phyloP scores from a whole-genome alignment of 30 jellyfish, hydroid and myxozoan species.

The Aurelia sp. region DNA sequence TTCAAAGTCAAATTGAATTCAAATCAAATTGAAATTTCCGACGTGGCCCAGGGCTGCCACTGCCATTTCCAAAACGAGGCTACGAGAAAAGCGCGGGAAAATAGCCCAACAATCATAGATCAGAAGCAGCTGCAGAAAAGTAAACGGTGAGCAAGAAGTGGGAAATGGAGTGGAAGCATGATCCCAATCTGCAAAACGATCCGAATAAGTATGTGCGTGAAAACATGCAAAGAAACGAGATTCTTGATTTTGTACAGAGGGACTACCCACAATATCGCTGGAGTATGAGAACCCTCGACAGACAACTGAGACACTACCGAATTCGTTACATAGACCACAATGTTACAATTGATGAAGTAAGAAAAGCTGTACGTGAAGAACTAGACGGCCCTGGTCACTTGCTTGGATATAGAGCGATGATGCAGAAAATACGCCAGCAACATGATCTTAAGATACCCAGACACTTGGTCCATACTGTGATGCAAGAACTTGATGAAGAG shows the following conservation, averaged over 20 bases:
- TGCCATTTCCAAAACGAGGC: no score
- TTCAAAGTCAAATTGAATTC: no score
- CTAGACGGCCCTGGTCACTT: slow-evolving; percentile 38
- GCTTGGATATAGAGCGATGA: slow-evolving; percentile 51
- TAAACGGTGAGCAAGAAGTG: no score
- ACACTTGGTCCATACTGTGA: slow-evolving; percentile 35
- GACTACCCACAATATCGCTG: slow-evolving; percentile 40
- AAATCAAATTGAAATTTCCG: no score
- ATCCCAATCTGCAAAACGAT: slow-evolving; percentile 2
- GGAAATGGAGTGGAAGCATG: slow-evolving; percentile 18
- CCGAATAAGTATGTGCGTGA: not conserved
- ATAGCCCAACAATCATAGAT: no score
- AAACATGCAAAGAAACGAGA: not conserved
- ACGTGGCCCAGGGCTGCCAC: no score
- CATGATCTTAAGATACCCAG: slow-evolving; percentile 23
- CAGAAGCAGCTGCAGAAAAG: no score
- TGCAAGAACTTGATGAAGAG: slow-evolving; percentile 31
- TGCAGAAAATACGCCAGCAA: slow-evolving; percentile 24
- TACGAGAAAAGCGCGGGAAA: no score
- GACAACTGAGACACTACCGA: slow-evolving; percentile 13
- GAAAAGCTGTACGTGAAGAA: slow-evolving; percentile 37
- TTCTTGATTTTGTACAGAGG: slow-evolving; percentile 7
- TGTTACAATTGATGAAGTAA: slow-evolving; percentile 24
- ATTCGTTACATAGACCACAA: slow-evolving; percentile 16
- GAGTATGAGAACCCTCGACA: slow-evolving; percentile 23